Evolutionary conservation across 2,888 invertebrate species (phyloP), one percentile per base, ranked within the genome.

Genomic region (Macaria notata): DNA sequence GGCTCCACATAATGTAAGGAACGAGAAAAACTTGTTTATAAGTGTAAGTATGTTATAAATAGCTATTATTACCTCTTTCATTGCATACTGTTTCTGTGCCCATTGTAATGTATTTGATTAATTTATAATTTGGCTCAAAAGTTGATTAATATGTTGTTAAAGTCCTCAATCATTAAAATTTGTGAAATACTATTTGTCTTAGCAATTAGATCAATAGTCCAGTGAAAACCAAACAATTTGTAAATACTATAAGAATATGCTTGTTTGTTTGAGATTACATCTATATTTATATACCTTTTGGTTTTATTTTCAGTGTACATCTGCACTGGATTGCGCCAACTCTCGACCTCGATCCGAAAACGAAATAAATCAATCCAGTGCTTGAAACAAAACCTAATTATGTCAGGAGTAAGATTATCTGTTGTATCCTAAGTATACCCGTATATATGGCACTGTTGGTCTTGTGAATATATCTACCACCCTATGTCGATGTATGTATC

Each of bases 1-100:
- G 95, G 95, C 76, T 94, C 93, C 84, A 94, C 93, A 81, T 86
- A 88, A 86, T 71, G 73, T 81, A 80, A 76, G 78, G 79, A 76
- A 73, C 76, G 67, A 60, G 71, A 65, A 64, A 71, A 76, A 81
- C 78, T 81, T 84, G 81, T 84, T 81, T 74, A 70, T 82, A 85
- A 86, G 83, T 85, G 89, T 89, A 75, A 89, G 89, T 90, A 86
- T 64, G 49, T 53, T 63, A 56, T 59, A 66, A 63, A 43, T 68
- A 62, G 63, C 56, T 63, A 56, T 56, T 50, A 49, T 33, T 57
- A 1, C 45, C 9, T 63, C 46, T 38, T 52, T 46, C 49, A 39
- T 42, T 61, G 56, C 56, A 58, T 66, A 19, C 2, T 19, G 19
- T 61, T 62, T 56, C 49, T 30, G 45, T 61, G 39, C 19, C 19